Base-by-base conservation (phyloP, 2,797 vertebrate genomes). In the Sylvia borin region DNA sequence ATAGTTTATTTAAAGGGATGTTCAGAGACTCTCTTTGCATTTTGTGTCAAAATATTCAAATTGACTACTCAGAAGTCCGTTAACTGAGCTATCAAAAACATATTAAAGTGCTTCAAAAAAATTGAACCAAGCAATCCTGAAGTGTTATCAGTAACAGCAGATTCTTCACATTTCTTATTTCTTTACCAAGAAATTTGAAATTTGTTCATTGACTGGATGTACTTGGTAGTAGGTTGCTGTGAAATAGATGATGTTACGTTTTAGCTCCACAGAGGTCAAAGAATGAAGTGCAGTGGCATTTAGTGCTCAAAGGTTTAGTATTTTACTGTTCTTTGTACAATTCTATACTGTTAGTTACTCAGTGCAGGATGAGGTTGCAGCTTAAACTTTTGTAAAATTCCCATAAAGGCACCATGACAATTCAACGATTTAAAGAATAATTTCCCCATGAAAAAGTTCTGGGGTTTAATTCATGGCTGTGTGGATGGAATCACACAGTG, bases 21-120 rank as follows among this genome's bases (percentile, higher is more conserved):
- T 94, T 96, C 78, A 91, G 91, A 93, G 90, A 89, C 57, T 17
- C 16, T 89, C 71, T 92, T 87, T 66, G 50, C 72, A 68, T 93
- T 85, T 90, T 92, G 68, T 65, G 2, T 93, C 47, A 88, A 96
- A 93, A 88, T 88, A 83, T 90, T 89, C 62, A 88, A 38, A 91
- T 72, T 45, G 50, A n/a, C 78, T 96, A 92, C 75, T 72, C 78
- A 71, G 40, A 88, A 91, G 48, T 75, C 88, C 48, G 29, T 92
- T 94, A 76, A 82, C 50, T 42, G 60, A 89, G 79, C 55, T 84
- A 84, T 94, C 81, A 93, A 93, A 94, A 88, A 79, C 88, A 29
- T 90, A 43, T 77, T 91, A 36, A 75, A 85, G n/a, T n/a, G 60
- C 47, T 85, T 92, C 20, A 74, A 55, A 89, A 76, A 60, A 74